A percentile compares a stretch with the other conserved stretches of the same genome.
Evolutionary conservation across 2,888 invertebrate genomes (phyloP).

Genomic region (Cremastobaeus sp.): DNA sequence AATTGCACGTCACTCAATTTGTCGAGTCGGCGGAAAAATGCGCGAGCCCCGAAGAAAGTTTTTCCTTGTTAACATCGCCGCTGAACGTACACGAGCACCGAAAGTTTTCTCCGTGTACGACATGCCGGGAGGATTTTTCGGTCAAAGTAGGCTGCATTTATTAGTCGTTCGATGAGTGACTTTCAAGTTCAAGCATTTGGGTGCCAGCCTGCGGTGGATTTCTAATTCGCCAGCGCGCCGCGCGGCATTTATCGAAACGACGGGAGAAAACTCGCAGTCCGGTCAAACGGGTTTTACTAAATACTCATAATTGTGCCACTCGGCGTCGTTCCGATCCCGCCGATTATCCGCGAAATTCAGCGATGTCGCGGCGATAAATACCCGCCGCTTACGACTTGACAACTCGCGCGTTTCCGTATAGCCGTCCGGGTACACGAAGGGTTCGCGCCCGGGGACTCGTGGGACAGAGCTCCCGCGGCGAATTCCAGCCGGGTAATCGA

Average conservation of each 20-base stretch:
- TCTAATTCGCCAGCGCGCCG: conserved; percentile 49
- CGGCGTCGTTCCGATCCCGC: conserved; percentile 19
- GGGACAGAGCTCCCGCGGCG: too few species aligned
- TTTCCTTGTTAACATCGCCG: conserved; percentile 28
- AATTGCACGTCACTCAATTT: too few species aligned
- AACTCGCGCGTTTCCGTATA: too few species aligned
- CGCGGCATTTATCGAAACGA: conserved; percentile 56
- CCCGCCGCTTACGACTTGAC: too few species aligned
- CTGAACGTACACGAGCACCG: too few species aligned
- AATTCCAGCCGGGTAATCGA: too few species aligned
- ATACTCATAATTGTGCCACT: conserved; percentile 47
- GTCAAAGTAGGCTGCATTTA: conserved; percentile 44
- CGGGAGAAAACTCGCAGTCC: conserved; percentile 57
- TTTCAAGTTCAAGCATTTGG: conserved; percentile 59
- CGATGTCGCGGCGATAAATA: too few species aligned
- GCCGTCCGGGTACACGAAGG: too few species aligned
- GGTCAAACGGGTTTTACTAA: conserved; percentile 58
- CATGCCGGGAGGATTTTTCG: too few species aligned
- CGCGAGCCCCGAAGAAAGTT: conserved; percentile 25
- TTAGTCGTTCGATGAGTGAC: conserved; percentile 49
- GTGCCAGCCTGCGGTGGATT: conserved; percentile 41
- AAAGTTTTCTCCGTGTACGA: too few species aligned
- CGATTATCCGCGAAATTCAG: conserved; percentile 37
- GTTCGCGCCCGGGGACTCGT: too few species aligned
- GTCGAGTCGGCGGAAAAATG: too few species aligned